Percentiles rank a stretch among this genome's conserved stretches.
phyloP scores from a whole-genome alignment of 2,888 invertebrate genomes.

The Andrena marginata region DNA sequence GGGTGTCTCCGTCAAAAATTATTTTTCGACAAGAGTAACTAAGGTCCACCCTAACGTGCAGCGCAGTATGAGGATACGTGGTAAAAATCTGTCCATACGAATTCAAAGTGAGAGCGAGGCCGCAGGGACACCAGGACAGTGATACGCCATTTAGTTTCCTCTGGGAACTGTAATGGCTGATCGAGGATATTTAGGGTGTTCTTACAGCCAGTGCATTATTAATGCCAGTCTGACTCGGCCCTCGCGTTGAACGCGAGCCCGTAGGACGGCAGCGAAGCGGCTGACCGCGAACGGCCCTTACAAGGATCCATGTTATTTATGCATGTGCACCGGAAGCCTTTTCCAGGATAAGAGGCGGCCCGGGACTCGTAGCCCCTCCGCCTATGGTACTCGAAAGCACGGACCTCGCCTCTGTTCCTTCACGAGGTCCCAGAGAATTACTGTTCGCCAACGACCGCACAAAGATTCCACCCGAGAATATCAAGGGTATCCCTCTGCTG shows the following conservation, averaged over 20 bases:
- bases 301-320: conserved; percentile 80
- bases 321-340: conserved; percentile 78
- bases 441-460: conserved; percentile 40
- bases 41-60: neutral
- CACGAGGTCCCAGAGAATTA: conserved; percentile 55
- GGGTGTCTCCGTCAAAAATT: no score
- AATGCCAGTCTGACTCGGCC: conserved; percentile 74
- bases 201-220: conserved; percentile 80
- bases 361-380: conserved; percentile 66
- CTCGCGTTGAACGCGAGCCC: conserved; percentile 50
- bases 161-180: conserved; percentile 77
- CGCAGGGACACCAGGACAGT: conserved; percentile 73
- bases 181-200: conserved; percentile 81
- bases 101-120: conserved; percentile 30
- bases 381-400: conserved; percentile 49
- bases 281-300: conserved; percentile 77
- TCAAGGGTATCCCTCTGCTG: conserved; percentile 24
- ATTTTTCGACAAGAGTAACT: neutral
- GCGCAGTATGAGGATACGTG: neutral
- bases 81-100: conserved; percentile 20
- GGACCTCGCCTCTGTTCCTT: conserved; percentile 26
- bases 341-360: conserved; percentile 74
- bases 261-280: conserved; percentile 47
- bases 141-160: conserved; percentile 80
- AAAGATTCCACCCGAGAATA: conserved; percentile 46